A percentile compares a stretch with the other conserved stretches of the same genome.
Conservation (phyloP, 2,888 invertebrate genomes). For the Lordiphosa andalusiaca region DNA sequence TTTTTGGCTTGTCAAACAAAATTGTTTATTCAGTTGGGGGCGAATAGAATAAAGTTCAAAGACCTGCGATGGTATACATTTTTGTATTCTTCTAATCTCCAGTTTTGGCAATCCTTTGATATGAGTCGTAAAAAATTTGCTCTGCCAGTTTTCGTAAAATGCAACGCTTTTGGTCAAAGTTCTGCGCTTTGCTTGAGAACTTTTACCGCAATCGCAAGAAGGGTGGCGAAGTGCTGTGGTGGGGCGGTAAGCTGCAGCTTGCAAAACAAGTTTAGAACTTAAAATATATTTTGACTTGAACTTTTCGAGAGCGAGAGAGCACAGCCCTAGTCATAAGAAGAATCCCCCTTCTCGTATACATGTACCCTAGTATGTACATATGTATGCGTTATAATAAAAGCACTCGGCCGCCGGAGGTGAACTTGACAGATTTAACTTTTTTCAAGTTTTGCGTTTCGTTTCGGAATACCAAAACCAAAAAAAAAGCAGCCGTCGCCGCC, state of each 20-base stretch:
- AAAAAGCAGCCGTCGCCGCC: constrained; percentile 23
- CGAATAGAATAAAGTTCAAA: too few species aligned
- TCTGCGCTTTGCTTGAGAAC: constrained; percentile 27
- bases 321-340: constrained; percentile 22
- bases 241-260: constrained; percentile 41
- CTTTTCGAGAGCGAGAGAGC: constrained; percentile 41
- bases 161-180: constrained; percentile 31
- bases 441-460: constrained; percentile 64
- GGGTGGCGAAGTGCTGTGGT: not conserved
- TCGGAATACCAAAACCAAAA: constrained; percentile 50
- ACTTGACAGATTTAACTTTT: constrained; percentile 73
- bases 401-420: constrained; percentile 55
- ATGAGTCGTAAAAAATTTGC: not conserved
- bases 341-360: constrained; percentile 26
- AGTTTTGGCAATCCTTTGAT: too few species aligned
- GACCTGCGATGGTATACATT: too few species aligned
- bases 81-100: too few species aligned
- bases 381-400: constrained; percentile 55
- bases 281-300: constrained; percentile 47
- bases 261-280: constrained; percentile 63
- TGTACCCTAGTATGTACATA: constrained; percentile 3
- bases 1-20: too few species aligned
- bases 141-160: not conserved
- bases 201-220: constrained; percentile 37
- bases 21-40: too few species aligned